phyloP scores from a whole-genome alignment of 2,888 invertebrate species.

The Thera britannica region DNA sequence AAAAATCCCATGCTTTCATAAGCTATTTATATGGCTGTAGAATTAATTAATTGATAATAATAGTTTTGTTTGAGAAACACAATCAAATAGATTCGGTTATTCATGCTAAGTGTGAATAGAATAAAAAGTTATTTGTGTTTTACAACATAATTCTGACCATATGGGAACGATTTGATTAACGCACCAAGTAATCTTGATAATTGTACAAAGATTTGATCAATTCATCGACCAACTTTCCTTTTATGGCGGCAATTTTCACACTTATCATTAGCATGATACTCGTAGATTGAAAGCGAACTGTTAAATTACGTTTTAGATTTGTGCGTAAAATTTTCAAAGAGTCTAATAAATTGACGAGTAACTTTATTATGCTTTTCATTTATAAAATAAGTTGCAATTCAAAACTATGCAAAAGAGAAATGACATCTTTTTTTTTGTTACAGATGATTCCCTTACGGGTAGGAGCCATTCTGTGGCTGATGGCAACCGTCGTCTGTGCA shows the following conservation, averaged over 20 bases:
- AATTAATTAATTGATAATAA: constrained; percentile 18
- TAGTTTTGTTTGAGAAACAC: constrained; percentile 14
- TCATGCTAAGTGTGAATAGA: constrained; percentile 11
- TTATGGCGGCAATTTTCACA: constrained; percentile 8
- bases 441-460: constrained; percentile 82
- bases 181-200: constrained; percentile 4
- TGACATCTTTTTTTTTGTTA: constrained; percentile 46
- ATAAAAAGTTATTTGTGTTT: constrained; percentile 24
- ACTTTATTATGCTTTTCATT: background rate
- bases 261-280: constrained; percentile 12
- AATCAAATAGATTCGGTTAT: constrained; percentile 25
- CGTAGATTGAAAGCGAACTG: constrained; percentile 2
- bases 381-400: too few relatives aligned
- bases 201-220: constrained; percentile 13
- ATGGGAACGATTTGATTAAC: constrained; percentile 8
- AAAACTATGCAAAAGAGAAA: background rate
- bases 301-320: constrained; percentile 4
- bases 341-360: background rate
- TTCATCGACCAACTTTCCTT: constrained; percentile 18
- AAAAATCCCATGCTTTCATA: background rate
- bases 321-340: constrained; percentile 1
- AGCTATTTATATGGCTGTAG: background rate
- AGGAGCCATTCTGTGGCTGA: constrained; percentile 69
- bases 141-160: constrained; percentile 16
- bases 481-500: constrained; percentile 56